These are phyloP conservation scores for Hoplodrina ambigua DNA, from an alignment of 2,888 invertebrate species.

Conservation along the genomic window DNA sequence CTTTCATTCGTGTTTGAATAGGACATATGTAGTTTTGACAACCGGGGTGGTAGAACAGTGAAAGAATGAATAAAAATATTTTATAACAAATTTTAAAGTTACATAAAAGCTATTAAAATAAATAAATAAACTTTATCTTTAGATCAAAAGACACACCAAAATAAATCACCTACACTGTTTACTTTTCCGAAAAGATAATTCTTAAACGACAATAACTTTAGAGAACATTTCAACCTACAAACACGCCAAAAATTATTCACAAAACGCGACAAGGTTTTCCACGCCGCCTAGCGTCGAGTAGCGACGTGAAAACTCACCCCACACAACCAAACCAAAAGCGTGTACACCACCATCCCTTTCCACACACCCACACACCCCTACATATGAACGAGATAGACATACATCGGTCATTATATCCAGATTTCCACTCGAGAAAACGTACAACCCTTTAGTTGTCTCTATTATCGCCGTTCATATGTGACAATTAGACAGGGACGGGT, in stretches of 20 bases:
- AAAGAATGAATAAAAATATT: background rate
- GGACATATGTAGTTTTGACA: conserved; percentile 4
- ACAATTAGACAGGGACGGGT: conserved; percentile 79
- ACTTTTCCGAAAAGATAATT: background rate
- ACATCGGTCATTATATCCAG: conserved; percentile 80
- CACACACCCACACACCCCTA: conserved; percentile 82
- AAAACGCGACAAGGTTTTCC: conserved; percentile 63
- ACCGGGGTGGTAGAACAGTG: background rate
- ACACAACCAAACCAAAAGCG: conserved; percentile 71
- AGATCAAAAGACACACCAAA: background rate
- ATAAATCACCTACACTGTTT: too few relatives aligned
- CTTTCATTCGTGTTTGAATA: conserved; percentile 21
- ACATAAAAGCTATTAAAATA: too few relatives aligned
- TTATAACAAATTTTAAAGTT: too few relatives aligned
- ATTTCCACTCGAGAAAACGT: conserved; percentile 86
- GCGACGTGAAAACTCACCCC: conserved; percentile 75
- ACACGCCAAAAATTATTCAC: conserved; percentile 38
- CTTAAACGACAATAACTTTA: conserved; percentile 22
- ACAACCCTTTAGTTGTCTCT: conserved; percentile 87
- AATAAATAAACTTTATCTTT: background rate
- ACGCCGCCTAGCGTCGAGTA: conserved; percentile 89
- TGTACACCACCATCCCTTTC: conserved; percentile 83
- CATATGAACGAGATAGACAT: conserved; percentile 87
- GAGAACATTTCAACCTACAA: conserved; percentile 43
- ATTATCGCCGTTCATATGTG: conserved; percentile 77